Evolutionary conservation across 2,888 invertebrate genomes (phyloP).

Genomic region (Agonum fuliginosum): DNA sequence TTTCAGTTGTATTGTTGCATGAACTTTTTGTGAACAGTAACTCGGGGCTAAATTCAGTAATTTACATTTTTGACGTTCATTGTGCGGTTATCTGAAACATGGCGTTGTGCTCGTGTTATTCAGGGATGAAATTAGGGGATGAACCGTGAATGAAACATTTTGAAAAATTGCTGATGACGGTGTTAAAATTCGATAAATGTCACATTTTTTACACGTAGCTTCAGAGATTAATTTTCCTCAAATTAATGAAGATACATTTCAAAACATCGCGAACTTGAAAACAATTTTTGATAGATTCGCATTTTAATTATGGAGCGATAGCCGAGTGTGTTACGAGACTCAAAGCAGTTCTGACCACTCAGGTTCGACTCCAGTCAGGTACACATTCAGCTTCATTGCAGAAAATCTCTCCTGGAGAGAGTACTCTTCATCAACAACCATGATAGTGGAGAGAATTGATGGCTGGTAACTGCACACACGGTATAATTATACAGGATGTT

Average conservation of each 20-base stretch:
- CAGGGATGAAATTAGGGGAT: neutral
- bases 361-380: no score
- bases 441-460: no score
- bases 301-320: no score
- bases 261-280: no score
- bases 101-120: neutral
- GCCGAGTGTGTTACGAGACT: no score
- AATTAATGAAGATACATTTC: neutral
- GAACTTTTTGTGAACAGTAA: neutral
- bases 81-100: neutral
- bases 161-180: neutral
- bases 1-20: neutral
- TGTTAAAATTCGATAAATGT: neutral
- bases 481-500: no score
- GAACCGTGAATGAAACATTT: neutral
- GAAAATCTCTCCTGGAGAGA: no score
- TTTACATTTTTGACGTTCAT: neutral
- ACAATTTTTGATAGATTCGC: no score
- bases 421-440: no score
- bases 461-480: no score
- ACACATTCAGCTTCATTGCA: no score
- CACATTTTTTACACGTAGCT: neutral
- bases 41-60: neutral
- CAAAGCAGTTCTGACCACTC: no score
- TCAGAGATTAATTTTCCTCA: neutral